Conservation (phyloP, 2,888 invertebrate species). For the Oligia fasciuncula region DNA sequence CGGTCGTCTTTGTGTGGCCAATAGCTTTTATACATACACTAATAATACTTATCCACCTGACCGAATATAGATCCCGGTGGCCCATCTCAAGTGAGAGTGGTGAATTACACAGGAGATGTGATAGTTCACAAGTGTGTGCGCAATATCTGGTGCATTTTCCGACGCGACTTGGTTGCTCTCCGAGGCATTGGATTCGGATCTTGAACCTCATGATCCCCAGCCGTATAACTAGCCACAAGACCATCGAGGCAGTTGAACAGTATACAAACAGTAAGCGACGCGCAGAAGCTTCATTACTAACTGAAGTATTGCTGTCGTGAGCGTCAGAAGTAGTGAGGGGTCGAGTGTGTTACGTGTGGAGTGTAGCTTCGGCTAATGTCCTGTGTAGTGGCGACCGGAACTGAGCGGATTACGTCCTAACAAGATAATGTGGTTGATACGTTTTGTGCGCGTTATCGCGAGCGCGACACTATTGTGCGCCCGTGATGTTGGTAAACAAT, state of each 20-base stretch:
- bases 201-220: neutral
- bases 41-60: neutral
- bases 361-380: neutral
- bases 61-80: too few relatives aligned
- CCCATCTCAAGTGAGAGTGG: neutral
- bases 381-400: constrained; percentile 17
- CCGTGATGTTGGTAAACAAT: constrained; percentile 41
- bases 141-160: neutral
- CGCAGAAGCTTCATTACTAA: constrained; percentile 7
- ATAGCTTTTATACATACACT: neutral
- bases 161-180: constrained; percentile 1
- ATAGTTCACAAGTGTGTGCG: neutral
- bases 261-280: neutral
- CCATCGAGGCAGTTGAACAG: neutral
- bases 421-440: constrained; percentile 44
- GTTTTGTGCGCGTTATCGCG: neutral
- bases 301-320: neutral
- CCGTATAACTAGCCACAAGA: neutral
- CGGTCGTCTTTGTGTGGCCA: neutral
- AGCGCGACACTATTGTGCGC: constrained; percentile 4
- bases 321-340: neutral
- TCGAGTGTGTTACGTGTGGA: constrained; percentile 3
- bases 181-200: neutral
- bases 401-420: constrained; percentile 44
- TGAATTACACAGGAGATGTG: neutral